Percentiles rank a stretch among this genome's conserved stretches.
Conservation (phyloP, 2,888 invertebrate genomes). For the Pristionchus exspectatus region DNA sequence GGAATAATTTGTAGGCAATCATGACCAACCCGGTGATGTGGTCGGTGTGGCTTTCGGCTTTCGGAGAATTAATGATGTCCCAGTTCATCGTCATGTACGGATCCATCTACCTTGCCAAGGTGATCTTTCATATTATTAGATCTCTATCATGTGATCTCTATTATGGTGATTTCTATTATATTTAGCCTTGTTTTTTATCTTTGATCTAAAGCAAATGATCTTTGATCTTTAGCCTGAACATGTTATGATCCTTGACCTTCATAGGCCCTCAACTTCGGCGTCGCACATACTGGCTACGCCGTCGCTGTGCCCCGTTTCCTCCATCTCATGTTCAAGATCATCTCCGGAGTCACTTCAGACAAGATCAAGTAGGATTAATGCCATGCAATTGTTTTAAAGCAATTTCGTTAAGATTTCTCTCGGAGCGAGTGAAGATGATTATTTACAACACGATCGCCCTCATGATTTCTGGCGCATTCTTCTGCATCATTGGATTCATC, state of each 20-base stretch:
- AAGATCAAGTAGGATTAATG: conserved; percentile 60
- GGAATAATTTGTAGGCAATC: conserved; percentile 58
- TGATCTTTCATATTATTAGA: conserved; percentile 38
- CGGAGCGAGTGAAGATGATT: conserved; percentile 72
- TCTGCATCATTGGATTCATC: conserved; percentile 68
- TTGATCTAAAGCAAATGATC: no score
- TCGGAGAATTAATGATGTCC: conserved; percentile 72
- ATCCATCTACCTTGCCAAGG: conserved; percentile 70
- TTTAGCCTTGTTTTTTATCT: no score
- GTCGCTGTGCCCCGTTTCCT: conserved; percentile 70
- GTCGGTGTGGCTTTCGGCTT: conserved; percentile 70
- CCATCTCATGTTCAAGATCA: conserved; percentile 69
- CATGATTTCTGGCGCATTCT: conserved; percentile 68
- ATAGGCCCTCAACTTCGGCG: conserved; percentile 68
- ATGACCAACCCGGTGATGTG: conserved; percentile 68
- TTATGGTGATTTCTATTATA: no score
- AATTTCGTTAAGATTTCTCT: conserved; percentile 62
- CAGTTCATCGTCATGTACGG: conserved; percentile 73
- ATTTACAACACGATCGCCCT: conserved; percentile 75
- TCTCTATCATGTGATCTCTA: no score
- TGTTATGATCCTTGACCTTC: conserved; percentile 18
- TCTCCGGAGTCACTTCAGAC: conserved; percentile 68
- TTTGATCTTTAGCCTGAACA: no score
- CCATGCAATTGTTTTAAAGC: no score
- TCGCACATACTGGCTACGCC: conserved; percentile 71